Evolutionary conservation across 2,888 invertebrate genomes (phyloP), one percentile per base, ranked within the genome.

Genomic region (Pasiphila rectangulata): DNA sequence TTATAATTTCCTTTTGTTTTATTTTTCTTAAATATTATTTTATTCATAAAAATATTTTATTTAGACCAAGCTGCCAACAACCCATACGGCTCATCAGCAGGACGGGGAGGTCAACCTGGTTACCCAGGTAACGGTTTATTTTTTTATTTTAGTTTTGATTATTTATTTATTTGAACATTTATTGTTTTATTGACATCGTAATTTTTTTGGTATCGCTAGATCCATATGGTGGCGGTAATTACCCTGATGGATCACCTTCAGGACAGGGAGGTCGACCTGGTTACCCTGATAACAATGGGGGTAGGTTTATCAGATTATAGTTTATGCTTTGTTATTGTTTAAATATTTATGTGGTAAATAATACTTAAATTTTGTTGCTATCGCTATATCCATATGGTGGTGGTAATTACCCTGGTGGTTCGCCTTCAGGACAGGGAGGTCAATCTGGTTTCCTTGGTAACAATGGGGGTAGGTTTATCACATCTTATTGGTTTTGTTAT

Each of bases 11-110:
- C 12, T 36, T 24, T 21, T 2, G 1, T 29, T 4, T 24, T 9
- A 36, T 0, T 19, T 23, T 29, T 30, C 3, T n/a, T 35, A 12
- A 36, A n/a, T 4, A 7, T 12, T 12, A 5, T 1, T 27, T 21
- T 13, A 6, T 16, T 16, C 23, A 23, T 38, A 25, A n/a, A n/a
- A 9, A 34, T 19, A 35, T 10, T 42, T 40, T 39, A 45, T 46
- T 32, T 52, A 56, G 52, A 29, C 41, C 36, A 17, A 44, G 29
- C 41, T 6, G 39, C 42, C 15, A 44, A 19, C 12, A 29, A 37
- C 15, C 44, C 41, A 12, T 34, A 42, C 12, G 25, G 29, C 13
- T 19, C 38, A 27, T 2, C 38, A 3, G 29, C 52, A n/a, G n/a
- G n/a, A 29, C 42, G 38, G 15, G 23, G 30, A 25, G 29, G 43